phyloP scores from a whole-genome alignment of 2,797 vertebrate genomes.

The Spondyliosoma cantharus region DNA sequence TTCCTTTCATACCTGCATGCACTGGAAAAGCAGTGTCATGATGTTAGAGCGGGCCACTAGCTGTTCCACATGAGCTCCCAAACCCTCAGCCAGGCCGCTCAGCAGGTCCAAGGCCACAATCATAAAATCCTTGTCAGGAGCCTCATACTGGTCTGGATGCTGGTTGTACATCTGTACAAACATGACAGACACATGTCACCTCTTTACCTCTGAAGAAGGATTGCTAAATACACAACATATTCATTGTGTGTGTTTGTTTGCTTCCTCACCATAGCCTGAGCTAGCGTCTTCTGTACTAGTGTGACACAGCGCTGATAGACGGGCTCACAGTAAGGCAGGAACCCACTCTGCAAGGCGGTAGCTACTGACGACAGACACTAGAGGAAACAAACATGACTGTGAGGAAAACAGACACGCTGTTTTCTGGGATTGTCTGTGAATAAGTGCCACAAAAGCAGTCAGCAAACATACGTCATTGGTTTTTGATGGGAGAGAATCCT shows the following conservation, averaged over 20 bases:
- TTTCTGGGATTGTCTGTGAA: not conserved
- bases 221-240: not conserved
- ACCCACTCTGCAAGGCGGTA: constrained; percentile 94
- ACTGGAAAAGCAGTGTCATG: constrained; percentile 96
- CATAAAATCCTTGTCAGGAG: constrained; percentile 98
- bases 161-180: constrained; percentile 92
- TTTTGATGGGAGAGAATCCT: not conserved
- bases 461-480: too few species aligned
- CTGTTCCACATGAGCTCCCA: constrained; percentile 92
- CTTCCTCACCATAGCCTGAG: constrained; percentile 92
- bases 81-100: constrained; percentile 93
- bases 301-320: constrained; percentile 98
- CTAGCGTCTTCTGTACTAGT: constrained; percentile 94
- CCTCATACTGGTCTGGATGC: constrained; percentile 95
- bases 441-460: not conserved
- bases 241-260: not conserved
- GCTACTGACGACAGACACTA: constrained; percentile 95
- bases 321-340: constrained; percentile 95
- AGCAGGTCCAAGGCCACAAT: constrained; percentile 95
- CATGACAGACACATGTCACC: not conserved
- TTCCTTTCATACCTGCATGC: constrained; percentile 90
- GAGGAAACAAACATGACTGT: not conserved
- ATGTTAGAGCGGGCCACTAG: constrained; percentile 95
- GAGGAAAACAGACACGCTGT: not conserved
- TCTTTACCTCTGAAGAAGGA: not conserved